Conservation (phyloP, 2,113 vertebrate species). For the Varanus salvator region DNA sequence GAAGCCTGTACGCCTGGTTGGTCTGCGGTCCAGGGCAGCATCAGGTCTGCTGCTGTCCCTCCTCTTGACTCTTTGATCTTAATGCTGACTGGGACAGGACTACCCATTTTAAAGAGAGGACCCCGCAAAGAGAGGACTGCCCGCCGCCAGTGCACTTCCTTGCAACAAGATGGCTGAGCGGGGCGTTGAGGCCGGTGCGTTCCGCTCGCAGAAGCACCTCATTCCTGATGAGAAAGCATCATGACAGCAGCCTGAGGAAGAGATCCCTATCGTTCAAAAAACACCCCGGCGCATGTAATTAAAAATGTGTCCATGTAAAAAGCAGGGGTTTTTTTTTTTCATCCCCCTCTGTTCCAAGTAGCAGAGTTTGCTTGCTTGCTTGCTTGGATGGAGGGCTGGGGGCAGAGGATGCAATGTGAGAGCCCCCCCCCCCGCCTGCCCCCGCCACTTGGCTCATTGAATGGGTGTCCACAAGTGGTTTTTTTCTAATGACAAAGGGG, state of each 20-base stretch:
- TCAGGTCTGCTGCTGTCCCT: no score
- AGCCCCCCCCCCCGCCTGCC: conserved; percentile 21
- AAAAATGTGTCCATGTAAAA: no score
- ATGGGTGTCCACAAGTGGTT: conserved; percentile 61
- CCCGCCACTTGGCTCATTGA: conserved; percentile 48
- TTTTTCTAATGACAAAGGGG: no score
- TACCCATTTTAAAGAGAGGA: no score
- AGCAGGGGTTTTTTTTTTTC: no score
- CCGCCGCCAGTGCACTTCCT: no score
- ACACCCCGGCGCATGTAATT: no score
- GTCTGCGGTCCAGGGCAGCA: no score
- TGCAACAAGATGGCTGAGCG: not conserved
- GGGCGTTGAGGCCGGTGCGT: not conserved
- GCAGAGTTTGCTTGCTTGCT: rapidly evolving
- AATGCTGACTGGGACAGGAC: no score
- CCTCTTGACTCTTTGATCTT: no score
- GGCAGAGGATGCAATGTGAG: conserved; percentile 30
- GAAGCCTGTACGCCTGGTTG: no score
- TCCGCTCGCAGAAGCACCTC: not conserved
- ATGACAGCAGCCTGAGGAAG: not conserved
- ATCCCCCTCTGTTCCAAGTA: not conserved
- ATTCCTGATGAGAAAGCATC: not conserved
- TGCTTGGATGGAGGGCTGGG: not conserved
- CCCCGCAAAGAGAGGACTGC: no score
- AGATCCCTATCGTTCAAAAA: not conserved